Evolutionary conservation across 2,888 invertebrate genomes (phyloP).

Genomic region (Embidobia sp.): DNA sequence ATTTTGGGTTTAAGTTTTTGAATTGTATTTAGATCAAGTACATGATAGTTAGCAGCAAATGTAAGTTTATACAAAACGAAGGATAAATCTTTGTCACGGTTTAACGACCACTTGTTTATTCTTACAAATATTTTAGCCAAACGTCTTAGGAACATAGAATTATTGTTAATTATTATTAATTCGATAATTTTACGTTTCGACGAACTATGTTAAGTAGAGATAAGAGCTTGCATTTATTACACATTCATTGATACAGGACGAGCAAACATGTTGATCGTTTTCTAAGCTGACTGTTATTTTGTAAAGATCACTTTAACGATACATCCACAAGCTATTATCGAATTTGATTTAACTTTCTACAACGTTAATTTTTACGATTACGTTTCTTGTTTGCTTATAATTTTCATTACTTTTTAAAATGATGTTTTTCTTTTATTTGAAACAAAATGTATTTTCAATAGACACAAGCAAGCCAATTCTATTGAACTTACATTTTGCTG

Average conservation of each 20-base stretch:
- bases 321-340: neutral
- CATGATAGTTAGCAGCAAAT: constrained; percentile 24
- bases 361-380: constrained; percentile 9
- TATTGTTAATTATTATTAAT: constrained; percentile 29
- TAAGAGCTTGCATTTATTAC: constrained; percentile 58
- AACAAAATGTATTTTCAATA: too few species aligned
- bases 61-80: constrained; percentile 38
- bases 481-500: too few species aligned
- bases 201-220: constrained; percentile 23
- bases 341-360: neutral
- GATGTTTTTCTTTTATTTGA: too few species aligned
- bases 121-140: neutral
- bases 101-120: constrained; percentile 20
- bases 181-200: constrained; percentile 17
- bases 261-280: constrained; percentile 15
- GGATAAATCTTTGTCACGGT: constrained; percentile 30
- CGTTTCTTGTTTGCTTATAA: constrained; percentile 11
- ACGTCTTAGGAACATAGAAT: constrained; percentile 21
- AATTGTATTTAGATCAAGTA: constrained; percentile 7
- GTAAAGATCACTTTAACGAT: constrained; percentile 35
- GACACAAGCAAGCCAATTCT: too few species aligned
- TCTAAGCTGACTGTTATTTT: constrained; percentile 38
- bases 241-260: constrained; percentile 28
- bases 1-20: constrained; percentile 1
- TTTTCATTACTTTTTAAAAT: neutral